These are phyloP conservation scores for Eueides isabella DNA, from an alignment of 1,140 invertebrate genomes.

Conservation along the genomic window DNA sequence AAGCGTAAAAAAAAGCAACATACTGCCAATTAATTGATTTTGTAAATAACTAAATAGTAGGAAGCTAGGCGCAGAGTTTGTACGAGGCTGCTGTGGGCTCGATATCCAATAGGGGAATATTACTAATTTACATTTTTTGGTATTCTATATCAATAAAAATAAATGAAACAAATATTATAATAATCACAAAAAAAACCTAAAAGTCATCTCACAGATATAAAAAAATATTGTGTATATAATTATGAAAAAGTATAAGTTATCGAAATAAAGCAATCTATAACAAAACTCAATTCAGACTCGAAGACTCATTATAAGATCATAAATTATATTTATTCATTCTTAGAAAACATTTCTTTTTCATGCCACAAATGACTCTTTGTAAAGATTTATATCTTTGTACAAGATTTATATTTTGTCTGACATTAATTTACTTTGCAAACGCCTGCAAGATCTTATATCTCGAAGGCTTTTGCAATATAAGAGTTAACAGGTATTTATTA, in stretches of 20 bases:
- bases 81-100: too few species aligned
- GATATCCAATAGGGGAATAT: too few species aligned
- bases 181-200: not conserved
- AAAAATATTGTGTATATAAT: not conserved
- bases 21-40: too few species aligned
- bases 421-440: too few species aligned
- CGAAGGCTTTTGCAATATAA: too few species aligned
- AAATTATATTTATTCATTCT: constrained; percentile 4
- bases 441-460: too few species aligned
- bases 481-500: not conserved
- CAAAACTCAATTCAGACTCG: not conserved
- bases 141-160: not conserved
- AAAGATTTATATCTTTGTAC: not conserved
- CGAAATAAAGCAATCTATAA: not conserved
- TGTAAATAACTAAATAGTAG: too few species aligned
- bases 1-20: too few species aligned
- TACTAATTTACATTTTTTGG: too few species aligned
- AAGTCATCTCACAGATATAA: not conserved
- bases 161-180: not conserved
- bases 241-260: not conserved
- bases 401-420: too few species aligned
- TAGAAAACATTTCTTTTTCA: not conserved
- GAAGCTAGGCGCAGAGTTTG: too few species aligned
- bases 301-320: not conserved
- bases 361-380: not conserved